A percentile compares a stretch with the other conserved stretches of the same genome.
Evolutionary conservation across 2,797 vertebrate genomes (phyloP).

Genomic region (Urosaurus nigricauda): DNA sequence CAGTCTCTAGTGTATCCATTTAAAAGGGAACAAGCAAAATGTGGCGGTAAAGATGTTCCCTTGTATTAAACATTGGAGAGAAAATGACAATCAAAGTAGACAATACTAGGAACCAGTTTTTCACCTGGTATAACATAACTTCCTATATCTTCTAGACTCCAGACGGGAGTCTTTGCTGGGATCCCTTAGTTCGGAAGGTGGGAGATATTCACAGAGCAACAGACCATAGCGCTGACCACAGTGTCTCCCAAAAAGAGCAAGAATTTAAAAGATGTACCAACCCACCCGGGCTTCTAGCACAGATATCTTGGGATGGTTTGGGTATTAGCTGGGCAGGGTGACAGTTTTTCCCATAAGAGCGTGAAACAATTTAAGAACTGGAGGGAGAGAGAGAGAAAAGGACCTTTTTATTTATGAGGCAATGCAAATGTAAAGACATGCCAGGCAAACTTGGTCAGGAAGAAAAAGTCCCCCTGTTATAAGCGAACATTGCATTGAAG

Average conservation of each 20-base stretch:
- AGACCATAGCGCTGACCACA: neutral
- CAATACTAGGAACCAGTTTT: too few relatives aligned
- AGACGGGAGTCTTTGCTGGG: neutral
- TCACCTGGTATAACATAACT: neutral
- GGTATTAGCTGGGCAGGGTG: rapidly evolving
- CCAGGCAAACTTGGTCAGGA: constrained; percentile 14
- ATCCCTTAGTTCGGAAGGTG: neutral
- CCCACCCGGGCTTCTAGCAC: too few relatives aligned
- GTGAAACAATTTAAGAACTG: neutral
- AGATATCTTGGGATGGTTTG: neutral
- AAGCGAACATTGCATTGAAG: constrained; percentile 5
- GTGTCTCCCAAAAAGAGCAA: neutral
- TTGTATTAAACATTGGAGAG: neutral
- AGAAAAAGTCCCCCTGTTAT: neutral
- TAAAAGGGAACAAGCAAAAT: neutral
- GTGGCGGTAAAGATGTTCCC: neutral
- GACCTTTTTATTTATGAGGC: neutral
- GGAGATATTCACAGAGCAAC: neutral
- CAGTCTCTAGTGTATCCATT: neutral
- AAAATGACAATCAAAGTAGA: too few relatives aligned
- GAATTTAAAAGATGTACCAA: neutral
- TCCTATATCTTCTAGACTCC: neutral
- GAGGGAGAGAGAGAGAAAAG: neutral
- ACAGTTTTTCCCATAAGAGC: neutral
- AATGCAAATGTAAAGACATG: neutral